phyloP scores from a whole-genome alignment of 2,797 vertebrate species.

The Setipinna tenuifilis region DNA sequence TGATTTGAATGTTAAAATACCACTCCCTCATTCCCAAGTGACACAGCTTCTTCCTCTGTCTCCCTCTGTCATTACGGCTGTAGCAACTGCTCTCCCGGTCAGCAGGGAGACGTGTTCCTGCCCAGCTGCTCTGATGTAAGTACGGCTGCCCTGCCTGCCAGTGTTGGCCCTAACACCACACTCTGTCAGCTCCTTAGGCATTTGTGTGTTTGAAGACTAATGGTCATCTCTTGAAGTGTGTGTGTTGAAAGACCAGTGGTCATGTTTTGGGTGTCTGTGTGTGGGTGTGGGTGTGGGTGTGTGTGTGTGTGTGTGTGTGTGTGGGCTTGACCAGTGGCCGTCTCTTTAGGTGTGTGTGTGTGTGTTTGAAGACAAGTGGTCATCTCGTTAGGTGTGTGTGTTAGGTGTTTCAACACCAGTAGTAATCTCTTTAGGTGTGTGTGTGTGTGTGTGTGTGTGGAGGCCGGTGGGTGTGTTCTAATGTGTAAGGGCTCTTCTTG shows the following conservation, averaged over 20 bases:
- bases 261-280: no score
- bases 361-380: constrained; percentile 63
- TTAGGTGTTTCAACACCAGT: constrained; percentile 61
- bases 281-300: no score
- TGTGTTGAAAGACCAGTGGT: no score
- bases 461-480: no score
- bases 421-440: no score
- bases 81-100: constrained; percentile 89
- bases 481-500: constrained; percentile 74
- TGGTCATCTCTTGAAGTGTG: no score
- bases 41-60: constrained; percentile 53
- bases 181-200: constrained; percentile 70
- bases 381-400: no score
- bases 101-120: constrained; percentile 81
- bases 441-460: no score
- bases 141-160: constrained; percentile 58
- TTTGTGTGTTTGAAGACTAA: background rate
- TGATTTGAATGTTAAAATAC: background rate
- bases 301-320: no score
- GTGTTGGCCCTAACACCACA: constrained; percentile 63
- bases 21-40: constrained; percentile 8
- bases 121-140: constrained; percentile 87
- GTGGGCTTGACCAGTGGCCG: no score
- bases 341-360: background rate
- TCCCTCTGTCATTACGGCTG: constrained; percentile 56